Percentiles rank a stretch among this genome's conserved stretches.
Conservation (phyloP, 1,140 invertebrate species). For the Ostrea edulis region DNA sequence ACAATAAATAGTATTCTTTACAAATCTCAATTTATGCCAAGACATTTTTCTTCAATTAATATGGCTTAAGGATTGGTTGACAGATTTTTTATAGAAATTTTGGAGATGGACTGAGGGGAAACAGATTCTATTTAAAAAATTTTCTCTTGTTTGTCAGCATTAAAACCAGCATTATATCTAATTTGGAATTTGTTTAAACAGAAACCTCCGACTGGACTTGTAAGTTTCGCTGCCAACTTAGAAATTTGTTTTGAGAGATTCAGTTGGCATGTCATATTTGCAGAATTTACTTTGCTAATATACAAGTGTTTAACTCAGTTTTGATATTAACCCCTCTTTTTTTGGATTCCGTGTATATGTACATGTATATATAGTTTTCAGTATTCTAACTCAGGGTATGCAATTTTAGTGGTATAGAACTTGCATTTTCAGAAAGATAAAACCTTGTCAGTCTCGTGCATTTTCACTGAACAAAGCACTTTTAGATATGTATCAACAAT, state of each 20-base stretch:
- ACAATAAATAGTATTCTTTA: neutral
- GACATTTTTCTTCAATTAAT: neutral
- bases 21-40: neutral
- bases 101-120: neutral
- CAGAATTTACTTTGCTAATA: constrained; percentile 37
- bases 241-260: constrained; percentile 21
- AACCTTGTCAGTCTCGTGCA: neutral
- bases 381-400: neutral
- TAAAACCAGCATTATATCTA: neutral
- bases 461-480: neutral
- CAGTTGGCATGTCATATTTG: constrained; percentile 29
- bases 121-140: neutral
- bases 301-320: constrained; percentile 34
- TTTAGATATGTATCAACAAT: neutral
- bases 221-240: constrained; percentile 45
- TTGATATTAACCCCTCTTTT: constrained; percentile 4
- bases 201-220: constrained; percentile 39
- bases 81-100: neutral
- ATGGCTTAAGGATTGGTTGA: neutral
- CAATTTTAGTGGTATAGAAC: neutral
- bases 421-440: neutral
- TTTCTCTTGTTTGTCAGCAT: neutral
- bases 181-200: constrained; percentile 41
- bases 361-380: neutral
- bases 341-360: constrained; percentile 15